Evolutionary conservation across 2,888 invertebrate genomes (phyloP).

Genomic region (Pammene aurita): DNA sequence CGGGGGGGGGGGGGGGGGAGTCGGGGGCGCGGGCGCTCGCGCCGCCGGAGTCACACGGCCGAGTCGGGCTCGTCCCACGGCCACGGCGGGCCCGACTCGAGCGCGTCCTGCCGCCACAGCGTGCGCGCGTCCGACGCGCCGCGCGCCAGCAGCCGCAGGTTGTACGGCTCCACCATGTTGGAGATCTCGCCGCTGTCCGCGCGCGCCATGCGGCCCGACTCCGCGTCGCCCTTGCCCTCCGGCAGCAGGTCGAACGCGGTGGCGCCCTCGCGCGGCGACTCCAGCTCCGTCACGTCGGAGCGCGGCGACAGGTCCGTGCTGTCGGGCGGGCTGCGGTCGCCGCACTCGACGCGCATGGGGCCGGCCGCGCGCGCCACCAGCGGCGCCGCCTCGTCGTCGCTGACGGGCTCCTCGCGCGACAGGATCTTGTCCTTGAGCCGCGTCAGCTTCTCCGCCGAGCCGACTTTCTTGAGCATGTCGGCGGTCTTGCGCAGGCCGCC

Average conservation of each 20-base stretch:
- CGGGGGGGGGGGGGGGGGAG: no score
- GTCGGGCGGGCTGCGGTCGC: constrained; percentile 52
- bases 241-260: constrained; percentile 46
- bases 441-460: constrained; percentile 71
- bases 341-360: constrained; percentile 55
- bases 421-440: constrained; percentile 71
- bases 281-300: constrained; percentile 72
- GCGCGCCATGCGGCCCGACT: constrained; percentile 48
- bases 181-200: constrained; percentile 64
- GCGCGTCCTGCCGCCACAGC: constrained; percentile 80
- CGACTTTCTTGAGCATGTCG: constrained; percentile 67
- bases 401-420: constrained; percentile 64
- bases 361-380: constrained; percentile 77
- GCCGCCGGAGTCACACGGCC: constrained; percentile 67
- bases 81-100: constrained; percentile 76
- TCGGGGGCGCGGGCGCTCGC: no score
- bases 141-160: constrained; percentile 71
- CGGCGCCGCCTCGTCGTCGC: constrained; percentile 88
- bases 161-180: constrained; percentile 76
- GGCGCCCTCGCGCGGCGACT: constrained; percentile 63
- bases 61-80: constrained; percentile 80
- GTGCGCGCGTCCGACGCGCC: constrained; percentile 65
- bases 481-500: constrained; percentile 67
- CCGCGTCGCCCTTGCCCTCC: constrained; percentile 45
- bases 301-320: constrained; percentile 71